phyloP scores from a whole-genome alignment of 2,888 invertebrate species.

The Hydropsyche betteni region DNA sequence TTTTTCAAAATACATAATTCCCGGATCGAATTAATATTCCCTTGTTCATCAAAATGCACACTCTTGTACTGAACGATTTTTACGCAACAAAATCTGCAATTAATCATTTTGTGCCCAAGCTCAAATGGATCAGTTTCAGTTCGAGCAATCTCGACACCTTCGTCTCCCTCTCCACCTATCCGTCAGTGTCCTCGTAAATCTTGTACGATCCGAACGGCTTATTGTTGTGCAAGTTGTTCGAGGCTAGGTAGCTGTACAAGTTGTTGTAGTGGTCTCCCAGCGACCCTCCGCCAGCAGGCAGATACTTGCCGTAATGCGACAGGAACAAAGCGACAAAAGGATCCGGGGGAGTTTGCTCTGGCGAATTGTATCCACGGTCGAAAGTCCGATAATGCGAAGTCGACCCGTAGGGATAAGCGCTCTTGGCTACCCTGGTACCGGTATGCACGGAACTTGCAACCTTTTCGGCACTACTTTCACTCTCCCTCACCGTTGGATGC shows the following conservation, averaged over 20 bases:
- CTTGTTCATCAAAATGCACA: not conserved
- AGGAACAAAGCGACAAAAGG: slow-evolving; percentile 69
- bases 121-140: not conserved
- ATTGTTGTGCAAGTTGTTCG: slow-evolving; percentile 73
- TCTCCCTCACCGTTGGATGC: not conserved
- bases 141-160: not conserved
- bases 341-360: slow-evolving; percentile 67
- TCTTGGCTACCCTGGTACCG: slow-evolving; percentile 36
- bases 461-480: not conserved
- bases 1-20: too few species aligned
- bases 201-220: slow-evolving; percentile 73
- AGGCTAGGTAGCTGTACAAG: slow-evolving; percentile 70
- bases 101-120: too few species aligned
- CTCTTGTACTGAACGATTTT: not conserved
- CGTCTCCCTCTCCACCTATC: slow-evolving; percentile 17
- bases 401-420: slow-evolving; percentile 48
- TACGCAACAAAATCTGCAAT: not conserved
- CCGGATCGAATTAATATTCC: too few species aligned
- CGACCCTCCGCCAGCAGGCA: slow-evolving; percentile 57
- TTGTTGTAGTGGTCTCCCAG: slow-evolving; percentile 59
- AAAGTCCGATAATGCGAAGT: not conserved
- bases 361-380: slow-evolving; percentile 62
- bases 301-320: slow-evolving; percentile 72
- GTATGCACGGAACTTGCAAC: not conserved
- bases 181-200: slow-evolving; percentile 57